Evolutionary conservation across 1,140 invertebrate genomes (phyloP).

Genomic region (Stegodyphus mimosarum): DNA sequence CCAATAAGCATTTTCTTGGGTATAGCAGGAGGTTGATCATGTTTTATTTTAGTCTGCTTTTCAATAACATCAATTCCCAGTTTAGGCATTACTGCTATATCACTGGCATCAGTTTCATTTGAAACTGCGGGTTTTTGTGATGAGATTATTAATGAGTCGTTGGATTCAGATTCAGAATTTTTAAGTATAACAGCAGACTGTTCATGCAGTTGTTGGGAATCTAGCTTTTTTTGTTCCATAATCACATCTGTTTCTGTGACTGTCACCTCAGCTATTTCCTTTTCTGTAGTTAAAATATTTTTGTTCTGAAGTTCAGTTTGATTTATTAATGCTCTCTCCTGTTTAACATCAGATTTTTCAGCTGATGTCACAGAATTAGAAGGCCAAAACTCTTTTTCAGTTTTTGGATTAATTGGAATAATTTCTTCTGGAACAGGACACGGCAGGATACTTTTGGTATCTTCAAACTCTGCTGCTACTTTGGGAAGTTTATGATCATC

Average conservation of each 20-base stretch:
- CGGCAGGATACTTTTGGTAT: background rate
- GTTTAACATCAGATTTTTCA: background rate
- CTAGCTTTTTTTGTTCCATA: too few relatives aligned
- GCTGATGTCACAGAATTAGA: background rate
- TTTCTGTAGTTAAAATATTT: background rate
- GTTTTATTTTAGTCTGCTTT: background rate
- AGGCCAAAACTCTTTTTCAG: conserved; percentile 5
- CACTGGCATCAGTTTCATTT: background rate
- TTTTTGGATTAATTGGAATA: conserved; percentile 11
- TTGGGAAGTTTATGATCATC: background rate
- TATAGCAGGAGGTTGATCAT: conserved; percentile 47
- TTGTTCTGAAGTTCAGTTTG: background rate
- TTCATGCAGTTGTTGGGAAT: too few relatives aligned
- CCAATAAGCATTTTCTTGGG: conserved; percentile 45
- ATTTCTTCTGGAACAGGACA: conserved; percentile 56
- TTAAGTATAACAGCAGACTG: too few relatives aligned
- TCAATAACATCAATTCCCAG: background rate
- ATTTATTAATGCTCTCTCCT: background rate
- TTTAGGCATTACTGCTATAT: background rate
- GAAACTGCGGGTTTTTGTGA: too few relatives aligned
- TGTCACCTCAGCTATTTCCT: background rate
- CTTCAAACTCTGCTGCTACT: background rate
- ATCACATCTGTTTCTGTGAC: background rate
- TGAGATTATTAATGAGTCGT: too few relatives aligned
- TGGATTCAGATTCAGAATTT: too few relatives aligned